A percentile compares a stretch with the other conserved stretches of the same genome.
These are phyloP conservation scores for Muntiacus muntjak DNA, from an alignment of 2,113 vertebrate species.

Conservation along the genomic window DNA sequence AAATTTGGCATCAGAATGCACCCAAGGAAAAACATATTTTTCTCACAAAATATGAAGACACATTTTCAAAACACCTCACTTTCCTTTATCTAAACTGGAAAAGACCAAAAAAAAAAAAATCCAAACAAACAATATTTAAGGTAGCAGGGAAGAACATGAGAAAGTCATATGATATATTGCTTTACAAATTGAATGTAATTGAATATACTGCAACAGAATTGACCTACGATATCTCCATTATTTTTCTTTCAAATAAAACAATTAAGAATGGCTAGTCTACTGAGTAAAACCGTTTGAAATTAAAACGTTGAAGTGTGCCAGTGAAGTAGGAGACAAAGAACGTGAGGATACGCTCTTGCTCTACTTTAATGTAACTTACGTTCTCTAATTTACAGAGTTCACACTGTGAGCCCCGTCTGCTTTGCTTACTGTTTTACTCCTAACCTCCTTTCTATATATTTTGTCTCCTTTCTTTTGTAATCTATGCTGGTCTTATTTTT, in stretches of 20 bases:
- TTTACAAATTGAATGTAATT: not conserved
- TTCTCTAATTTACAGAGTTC: not conserved
- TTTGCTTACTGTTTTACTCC: not conserved
- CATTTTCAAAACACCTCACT: not conserved
- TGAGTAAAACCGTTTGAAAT: not conserved
- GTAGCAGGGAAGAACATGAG: not conserved
- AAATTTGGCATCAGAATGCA: not conserved
- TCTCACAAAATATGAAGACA: not conserved
- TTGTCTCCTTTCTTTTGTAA: not conserved
- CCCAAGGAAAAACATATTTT: not conserved
- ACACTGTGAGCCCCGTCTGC: accelerated
- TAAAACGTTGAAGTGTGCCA: not conserved
- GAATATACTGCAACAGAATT: not conserved
- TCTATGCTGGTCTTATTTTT: not conserved
- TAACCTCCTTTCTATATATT: not conserved
- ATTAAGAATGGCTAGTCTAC: not conserved
- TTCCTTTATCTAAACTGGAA: not conserved
- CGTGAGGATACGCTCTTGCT: not conserved
- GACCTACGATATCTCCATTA: not conserved
- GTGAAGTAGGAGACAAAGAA: not conserved
- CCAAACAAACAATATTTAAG: not conserved
- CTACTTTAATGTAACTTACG: not conserved
- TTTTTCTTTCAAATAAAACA: not conserved
- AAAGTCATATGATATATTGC: not conserved
- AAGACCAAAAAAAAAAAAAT: not conserved